These are phyloP conservation scores for Spea hammondii DNA, from an alignment of 2,797 vertebrate species.

Conservation along the genomic window DNA sequence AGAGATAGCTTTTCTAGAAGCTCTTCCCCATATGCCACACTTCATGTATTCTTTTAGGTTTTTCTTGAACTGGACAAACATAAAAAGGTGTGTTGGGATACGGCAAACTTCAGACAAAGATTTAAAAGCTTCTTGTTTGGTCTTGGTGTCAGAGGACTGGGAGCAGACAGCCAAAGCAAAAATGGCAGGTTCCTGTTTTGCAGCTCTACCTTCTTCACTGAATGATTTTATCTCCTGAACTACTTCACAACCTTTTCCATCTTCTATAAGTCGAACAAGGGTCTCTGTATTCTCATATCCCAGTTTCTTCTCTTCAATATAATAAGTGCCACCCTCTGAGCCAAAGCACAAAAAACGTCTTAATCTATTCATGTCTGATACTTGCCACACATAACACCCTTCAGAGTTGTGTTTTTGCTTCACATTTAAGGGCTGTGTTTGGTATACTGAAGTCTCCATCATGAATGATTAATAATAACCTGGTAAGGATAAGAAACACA, in stretches of 20 bases:
- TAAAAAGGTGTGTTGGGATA: constrained; percentile 82
- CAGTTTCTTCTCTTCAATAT: constrained; percentile 72
- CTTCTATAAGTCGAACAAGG: constrained; percentile 80
- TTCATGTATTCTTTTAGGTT: constrained; percentile 87
- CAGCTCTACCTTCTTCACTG: constrained; percentile 72
- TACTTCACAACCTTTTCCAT: constrained; percentile 80
- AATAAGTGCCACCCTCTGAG: constrained; percentile 78
- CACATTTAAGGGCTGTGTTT: constrained; percentile 54
- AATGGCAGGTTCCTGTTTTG: constrained; percentile 72
- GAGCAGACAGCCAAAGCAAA: constrained; percentile 89
- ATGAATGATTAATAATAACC: not conserved
- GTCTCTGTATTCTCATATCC: constrained; percentile 69
- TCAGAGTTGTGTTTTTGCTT: constrained; percentile 65
- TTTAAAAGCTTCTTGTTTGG: constrained; percentile 83
- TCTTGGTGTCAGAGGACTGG: constrained; percentile 80
- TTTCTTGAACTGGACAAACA: constrained; percentile 91
- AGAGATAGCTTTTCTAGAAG: constrained; percentile 85
- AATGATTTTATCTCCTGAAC: constrained; percentile 83
- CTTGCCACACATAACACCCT: constrained; percentile 65
- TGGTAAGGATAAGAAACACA: constrained; percentile 12
- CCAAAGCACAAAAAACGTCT: constrained; percentile 87
- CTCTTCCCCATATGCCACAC: constrained; percentile 94
- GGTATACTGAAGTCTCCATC: constrained; percentile 70
- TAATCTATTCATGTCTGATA: constrained; percentile 74
- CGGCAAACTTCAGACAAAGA: constrained; percentile 83